Conservation (phyloP, 2,113 vertebrate species). For the Cottus gobio region DNA sequence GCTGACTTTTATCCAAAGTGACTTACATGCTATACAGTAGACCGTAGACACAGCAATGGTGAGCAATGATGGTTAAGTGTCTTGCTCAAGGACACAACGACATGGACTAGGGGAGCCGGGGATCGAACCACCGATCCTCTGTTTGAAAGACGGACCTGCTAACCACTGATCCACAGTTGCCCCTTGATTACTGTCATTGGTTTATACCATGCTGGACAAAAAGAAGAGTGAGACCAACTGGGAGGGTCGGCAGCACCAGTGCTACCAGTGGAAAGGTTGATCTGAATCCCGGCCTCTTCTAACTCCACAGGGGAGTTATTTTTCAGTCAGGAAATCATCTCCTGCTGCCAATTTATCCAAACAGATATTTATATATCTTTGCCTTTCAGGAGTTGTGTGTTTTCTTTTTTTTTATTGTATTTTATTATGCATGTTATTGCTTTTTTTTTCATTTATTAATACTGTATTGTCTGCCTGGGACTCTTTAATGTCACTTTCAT, state of each 20-base stretch:
- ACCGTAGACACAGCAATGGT: no score
- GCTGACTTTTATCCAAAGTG: no score
- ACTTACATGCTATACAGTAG: no score
- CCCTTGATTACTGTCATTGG: no score
- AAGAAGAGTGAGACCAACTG: neutral
- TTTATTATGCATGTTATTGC: neutral
- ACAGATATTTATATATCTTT: conserved; percentile 2
- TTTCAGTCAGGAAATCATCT: conserved; percentile 17
- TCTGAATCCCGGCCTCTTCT: neutral
- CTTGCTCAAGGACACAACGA: no score
- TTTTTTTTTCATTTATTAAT: conserved; percentile 45
- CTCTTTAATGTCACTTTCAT: conserved; percentile 23
- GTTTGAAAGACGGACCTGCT: no score
- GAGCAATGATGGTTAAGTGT: no score
- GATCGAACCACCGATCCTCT: no score
- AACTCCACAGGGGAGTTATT: conserved; percentile 6
- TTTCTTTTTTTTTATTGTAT: neutral
- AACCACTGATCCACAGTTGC: no score
- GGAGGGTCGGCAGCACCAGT: no score
- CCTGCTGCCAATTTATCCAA: neutral
- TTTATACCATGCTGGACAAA: no score
- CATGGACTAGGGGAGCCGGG: no score
- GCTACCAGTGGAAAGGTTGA: neutral
- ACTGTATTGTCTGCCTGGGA: conserved; percentile 15
- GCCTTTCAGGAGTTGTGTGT: neutral